Evolutionary conservation across 1,140 invertebrate species (phyloP).

Genomic region (Papilio aristodemus): DNA sequence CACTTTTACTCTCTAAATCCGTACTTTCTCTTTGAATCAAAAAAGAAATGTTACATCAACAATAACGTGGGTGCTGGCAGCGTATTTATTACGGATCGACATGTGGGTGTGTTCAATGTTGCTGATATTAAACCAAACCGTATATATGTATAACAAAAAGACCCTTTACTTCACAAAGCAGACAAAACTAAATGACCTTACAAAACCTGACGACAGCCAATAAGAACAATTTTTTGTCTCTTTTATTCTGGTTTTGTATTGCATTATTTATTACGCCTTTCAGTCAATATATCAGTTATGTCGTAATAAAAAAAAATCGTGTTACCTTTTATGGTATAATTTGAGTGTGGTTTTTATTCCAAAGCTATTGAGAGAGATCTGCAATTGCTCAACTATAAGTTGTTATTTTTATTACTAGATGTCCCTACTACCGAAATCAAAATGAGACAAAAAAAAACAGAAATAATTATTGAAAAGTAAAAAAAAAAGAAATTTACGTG

Average conservation of each 20-base stretch:
- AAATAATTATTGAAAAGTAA: no score
- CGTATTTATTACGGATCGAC: neutral
- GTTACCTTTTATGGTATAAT: neutral
- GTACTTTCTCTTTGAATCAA: slow-evolving; percentile 8
- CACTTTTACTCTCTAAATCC: slow-evolving; percentile 21
- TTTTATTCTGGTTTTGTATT: neutral
- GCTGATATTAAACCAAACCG: neutral
- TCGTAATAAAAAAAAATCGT: neutral
- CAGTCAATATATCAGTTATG: neutral
- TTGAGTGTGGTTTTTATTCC: neutral
- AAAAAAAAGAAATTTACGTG: no score
- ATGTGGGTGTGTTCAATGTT: neutral
- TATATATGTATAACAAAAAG: no score
- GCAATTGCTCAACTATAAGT: no score
- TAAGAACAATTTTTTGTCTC: neutral
- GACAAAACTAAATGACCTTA: slow-evolving; percentile 15
- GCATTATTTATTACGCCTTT: neutral
- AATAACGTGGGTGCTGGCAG: neutral
- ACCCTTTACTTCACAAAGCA: neutral
- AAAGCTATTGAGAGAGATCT: no score
- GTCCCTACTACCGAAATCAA: no score
- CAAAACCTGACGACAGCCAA: neutral
- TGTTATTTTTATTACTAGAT: no score
- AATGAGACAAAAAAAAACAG: no score
- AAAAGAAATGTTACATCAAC: neutral